Base-by-base conservation (phyloP, 2,888 invertebrate species). In the Neelides folsomi region DNA sequence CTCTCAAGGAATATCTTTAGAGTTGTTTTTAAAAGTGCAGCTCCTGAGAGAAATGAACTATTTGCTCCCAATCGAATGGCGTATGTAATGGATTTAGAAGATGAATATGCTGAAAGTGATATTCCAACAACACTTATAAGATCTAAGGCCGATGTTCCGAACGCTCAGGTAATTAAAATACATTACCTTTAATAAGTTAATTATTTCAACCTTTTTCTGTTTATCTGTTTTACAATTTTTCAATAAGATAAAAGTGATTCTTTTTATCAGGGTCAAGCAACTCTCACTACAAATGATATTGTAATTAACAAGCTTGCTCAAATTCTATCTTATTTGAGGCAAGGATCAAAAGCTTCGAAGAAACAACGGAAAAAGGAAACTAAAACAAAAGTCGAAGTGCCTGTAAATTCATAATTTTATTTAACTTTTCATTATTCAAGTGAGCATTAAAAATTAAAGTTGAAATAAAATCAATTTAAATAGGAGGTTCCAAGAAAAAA, bases 21-120 rank as follows among this genome's bases (percentile, higher is more conserved):
- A 53, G 61, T 54, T 13, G 42, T 64, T 16, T 72, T 63, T 59
- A 69, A 5, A 62, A 71, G 12, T 65, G 68, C 59, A 42, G 46
- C 56, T n/a, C 60, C 63, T 36, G 78, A 81, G 39, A 77, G 87
- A 51, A 92, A 90, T 69, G 97, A 97, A 66, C 71, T 94, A 53
- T 98, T 97, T 73, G 81, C 85, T 1, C 86, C 94, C 0, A 90
- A 94, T 0, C 79, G 98, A 40, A 98, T 97, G 95, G 98, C 98
- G 0, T 98, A 98, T 69, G 86, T 95, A 0, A 90, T 97, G 37
- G 97, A 98, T 66, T 72, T 98, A 64, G 90, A 90, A 49, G 86
- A 86, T 60, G 90, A 88, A 60, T 76, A 74, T 64, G 76, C 80
- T 1, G 88, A 90, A 62, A 80, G 81, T 54, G 98, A 98, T 68